These are phyloP conservation scores for Cichlasoma orientale DNA, from an alignment of 2,797 vertebrate genomes.

Conservation along the genomic window DNA sequence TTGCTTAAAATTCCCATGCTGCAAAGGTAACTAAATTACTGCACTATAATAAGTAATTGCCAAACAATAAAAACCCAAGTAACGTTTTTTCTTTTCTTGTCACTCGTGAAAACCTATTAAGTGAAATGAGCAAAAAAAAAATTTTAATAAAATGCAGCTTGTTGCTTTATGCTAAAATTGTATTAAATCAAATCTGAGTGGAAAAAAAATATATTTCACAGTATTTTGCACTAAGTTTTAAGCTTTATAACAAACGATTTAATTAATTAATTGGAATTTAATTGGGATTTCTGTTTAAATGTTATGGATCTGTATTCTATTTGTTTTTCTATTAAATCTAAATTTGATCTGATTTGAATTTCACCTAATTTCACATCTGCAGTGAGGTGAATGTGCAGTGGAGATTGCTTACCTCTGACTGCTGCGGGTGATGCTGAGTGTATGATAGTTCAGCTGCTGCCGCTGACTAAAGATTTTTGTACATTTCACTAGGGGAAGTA, in stretches of 20 bases:
- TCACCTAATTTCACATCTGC: background rate
- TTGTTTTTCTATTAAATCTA: background rate
- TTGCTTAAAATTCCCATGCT: background rate
- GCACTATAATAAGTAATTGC: background rate
- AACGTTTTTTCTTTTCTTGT: background rate
- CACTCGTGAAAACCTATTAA: background rate
- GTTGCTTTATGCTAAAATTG: background rate
- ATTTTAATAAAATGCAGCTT: background rate
- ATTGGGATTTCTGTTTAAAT: background rate
- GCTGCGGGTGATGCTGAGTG: conserved; percentile 56
- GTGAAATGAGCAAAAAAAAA: background rate
- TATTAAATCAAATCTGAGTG: background rate
- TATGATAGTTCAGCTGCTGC: conserved; percentile 21
- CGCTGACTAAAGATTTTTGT: conserved; percentile 45
- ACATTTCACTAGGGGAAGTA: conserved; percentile 74
- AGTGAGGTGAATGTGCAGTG: background rate
- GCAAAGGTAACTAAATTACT: background rate
- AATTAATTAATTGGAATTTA: background rate
- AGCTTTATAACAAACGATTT: background rate
- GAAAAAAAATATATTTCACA: background rate
- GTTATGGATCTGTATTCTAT: background rate
- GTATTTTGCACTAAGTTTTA: background rate
- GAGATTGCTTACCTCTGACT: conserved; percentile 59
- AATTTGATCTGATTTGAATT: background rate
- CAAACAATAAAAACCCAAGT: background rate